Conservation (phyloP, 1,140 invertebrate species). For the Dufourea novaeangliae region DNA sequence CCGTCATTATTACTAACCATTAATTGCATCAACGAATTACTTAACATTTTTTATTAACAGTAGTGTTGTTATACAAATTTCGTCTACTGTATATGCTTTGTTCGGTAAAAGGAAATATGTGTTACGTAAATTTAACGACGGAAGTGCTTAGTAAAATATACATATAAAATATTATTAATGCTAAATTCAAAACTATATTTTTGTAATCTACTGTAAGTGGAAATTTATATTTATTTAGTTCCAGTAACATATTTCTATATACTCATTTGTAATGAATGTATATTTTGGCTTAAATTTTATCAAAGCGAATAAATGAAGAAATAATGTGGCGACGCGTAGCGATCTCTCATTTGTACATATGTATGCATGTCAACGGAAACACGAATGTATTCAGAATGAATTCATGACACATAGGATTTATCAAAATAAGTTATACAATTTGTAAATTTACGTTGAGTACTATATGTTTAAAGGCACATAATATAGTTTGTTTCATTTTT, state of each 20-base stretch:
- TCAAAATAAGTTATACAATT: constrained; percentile 57
- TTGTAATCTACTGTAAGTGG: constrained; percentile 8
- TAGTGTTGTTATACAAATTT: no score
- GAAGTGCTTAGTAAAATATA: constrained; percentile 17
- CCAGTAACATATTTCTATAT: not conserved
- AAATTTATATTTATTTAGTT: constrained; percentile 22
- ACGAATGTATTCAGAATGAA: constrained; percentile 9
- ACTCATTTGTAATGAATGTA: not conserved
- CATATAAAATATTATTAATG: constrained; percentile 32
- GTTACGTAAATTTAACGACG: constrained; percentile 29
- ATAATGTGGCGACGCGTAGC: not conserved
- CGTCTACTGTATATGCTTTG: constrained; percentile 18
- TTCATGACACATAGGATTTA: constrained; percentile 32
- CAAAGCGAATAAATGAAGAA: not conserved
- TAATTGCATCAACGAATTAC: no score
- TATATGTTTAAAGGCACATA: constrained; percentile 55
- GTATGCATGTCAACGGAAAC: constrained; percentile 21
- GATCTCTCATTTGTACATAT: not conserved
- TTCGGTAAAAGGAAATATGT: constrained; percentile 7
- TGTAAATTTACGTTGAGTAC: constrained; percentile 38
- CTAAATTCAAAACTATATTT: constrained; percentile 16
- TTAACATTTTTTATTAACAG: no score
- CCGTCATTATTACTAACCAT: no score
- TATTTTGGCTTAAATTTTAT: constrained; percentile 10
- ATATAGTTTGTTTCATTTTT: constrained; percentile 43